Evolutionary conservation across 2,888 invertebrate species (phyloP).

Genomic region (Pharmacophagus antenor): DNA sequence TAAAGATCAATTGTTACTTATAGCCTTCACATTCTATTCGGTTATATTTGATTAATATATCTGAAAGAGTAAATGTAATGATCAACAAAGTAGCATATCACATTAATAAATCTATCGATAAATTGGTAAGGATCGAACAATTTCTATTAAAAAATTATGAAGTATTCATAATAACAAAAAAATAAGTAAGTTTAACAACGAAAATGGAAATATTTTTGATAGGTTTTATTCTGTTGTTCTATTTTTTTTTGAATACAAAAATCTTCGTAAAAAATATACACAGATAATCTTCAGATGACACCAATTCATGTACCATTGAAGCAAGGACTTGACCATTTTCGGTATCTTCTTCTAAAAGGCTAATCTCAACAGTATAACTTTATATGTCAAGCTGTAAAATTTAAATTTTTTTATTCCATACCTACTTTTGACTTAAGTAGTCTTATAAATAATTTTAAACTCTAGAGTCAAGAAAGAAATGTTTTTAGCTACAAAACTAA

Average conservation of each 20-base stretch:
- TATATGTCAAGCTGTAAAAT: slow-evolving; percentile 7
- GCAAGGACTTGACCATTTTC: slow-evolving; percentile 21
- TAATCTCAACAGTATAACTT: slow-evolving; percentile 11
- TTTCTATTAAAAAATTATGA: too few species aligned
- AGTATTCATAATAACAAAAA: too few species aligned
- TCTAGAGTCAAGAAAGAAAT: too few species aligned
- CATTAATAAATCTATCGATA: neutral
- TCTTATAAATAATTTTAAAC: too few species aligned
- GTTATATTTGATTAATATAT: neutral
- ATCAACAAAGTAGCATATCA: neutral
- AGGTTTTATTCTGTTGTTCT: slow-evolving; percentile 1
- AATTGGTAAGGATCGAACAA: too few species aligned
- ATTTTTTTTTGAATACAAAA: slow-evolving; percentile 5
- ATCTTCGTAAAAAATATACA: neutral
- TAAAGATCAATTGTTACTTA: slow-evolving; percentile 13
- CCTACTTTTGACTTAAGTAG: neutral
- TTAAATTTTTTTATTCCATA: slow-evolving; percentile 6
- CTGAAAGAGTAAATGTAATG: slow-evolving; percentile 3
- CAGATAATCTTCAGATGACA: slow-evolving; percentile 20
- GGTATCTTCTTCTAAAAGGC: slow-evolving; percentile 4
- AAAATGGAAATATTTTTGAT: neutral
- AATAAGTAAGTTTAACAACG: too few species aligned
- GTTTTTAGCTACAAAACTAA: too few species aligned
- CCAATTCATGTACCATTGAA: slow-evolving; percentile 13
- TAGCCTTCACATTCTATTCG: slow-evolving; percentile 20